phyloP scores from a whole-genome alignment of 1,140 invertebrate genomes.

The Calliphora vicina region DNA sequence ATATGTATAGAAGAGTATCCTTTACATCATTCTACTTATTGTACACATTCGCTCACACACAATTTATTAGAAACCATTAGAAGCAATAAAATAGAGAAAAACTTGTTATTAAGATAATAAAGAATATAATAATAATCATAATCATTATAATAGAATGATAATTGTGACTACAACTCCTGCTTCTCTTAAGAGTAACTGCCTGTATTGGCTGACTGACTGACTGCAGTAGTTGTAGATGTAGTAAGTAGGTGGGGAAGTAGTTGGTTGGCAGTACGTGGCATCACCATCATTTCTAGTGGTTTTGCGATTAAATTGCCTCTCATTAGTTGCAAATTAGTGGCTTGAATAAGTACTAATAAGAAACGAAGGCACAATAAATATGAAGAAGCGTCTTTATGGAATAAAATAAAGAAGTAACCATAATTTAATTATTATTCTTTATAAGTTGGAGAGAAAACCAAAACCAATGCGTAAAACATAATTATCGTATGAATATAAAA shows the following conservation, averaged over 20 bases:
- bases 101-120: neutral
- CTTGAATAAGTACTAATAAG: slow-evolving; percentile 5
- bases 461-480: neutral
- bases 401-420: neutral
- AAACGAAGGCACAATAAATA: neutral
- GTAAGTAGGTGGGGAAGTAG: neutral
- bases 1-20: neutral
- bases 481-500: neutral
- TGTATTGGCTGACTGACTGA: no score
- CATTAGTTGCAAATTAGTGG: slow-evolving; percentile 2
- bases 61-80: neutral
- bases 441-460: neutral
- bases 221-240: no score
- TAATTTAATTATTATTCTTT: neutral
- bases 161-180: neutral
- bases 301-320: neutral
- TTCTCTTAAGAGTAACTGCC: no score
- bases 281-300: no score
- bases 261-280: neutral
- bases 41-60: neutral
- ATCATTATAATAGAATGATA: slow-evolving; percentile 17
- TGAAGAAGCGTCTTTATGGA: neutral
- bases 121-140: neutral
- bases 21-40: neutral
- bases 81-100: neutral